A percentile compares a stretch with the other conserved stretches of the same genome.
These are phyloP conservation scores for Cichlasoma orientale DNA, from an alignment of 2,797 vertebrate genomes.

Conservation along the genomic window DNA sequence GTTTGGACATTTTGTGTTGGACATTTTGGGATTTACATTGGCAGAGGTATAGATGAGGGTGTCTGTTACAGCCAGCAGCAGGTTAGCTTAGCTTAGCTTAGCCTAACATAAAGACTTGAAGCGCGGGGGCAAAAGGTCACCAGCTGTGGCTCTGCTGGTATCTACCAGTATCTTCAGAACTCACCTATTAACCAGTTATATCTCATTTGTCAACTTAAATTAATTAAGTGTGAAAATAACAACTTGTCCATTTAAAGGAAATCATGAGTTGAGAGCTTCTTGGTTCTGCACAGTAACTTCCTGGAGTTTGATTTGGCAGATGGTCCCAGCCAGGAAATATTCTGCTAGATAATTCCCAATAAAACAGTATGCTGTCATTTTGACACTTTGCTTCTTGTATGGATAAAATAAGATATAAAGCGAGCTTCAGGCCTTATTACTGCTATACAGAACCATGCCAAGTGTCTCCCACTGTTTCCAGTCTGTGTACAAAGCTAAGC, in stretches of 20 bases:
- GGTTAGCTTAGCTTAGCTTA: neutral
- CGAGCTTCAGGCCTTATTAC: neutral
- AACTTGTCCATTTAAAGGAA: neutral
- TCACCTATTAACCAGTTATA: neutral
- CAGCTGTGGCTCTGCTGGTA: neutral
- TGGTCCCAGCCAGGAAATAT: neutral
- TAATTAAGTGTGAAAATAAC: slow-evolving; percentile 2
- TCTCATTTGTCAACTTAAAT: neutral
- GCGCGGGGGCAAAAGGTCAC: neutral
- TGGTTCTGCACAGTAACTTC: neutral
- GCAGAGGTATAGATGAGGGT: neutral
- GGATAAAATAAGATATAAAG: neutral
- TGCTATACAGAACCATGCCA: neutral
- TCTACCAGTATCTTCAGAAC: neutral
- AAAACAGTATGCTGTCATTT: neutral
- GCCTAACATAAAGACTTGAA: neutral
- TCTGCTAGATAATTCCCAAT: neutral
- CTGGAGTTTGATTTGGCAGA: neutral
- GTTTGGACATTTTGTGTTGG: neutral
- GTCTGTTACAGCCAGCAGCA: neutral
- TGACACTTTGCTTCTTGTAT: neutral
- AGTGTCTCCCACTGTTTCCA: neutral
- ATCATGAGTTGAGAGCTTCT: neutral
- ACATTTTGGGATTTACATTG: neutral
- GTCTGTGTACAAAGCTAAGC: neutral